Evolutionary conservation across 2,888 invertebrate species (phyloP).

Genomic region (Brachyptera putata): DNA sequence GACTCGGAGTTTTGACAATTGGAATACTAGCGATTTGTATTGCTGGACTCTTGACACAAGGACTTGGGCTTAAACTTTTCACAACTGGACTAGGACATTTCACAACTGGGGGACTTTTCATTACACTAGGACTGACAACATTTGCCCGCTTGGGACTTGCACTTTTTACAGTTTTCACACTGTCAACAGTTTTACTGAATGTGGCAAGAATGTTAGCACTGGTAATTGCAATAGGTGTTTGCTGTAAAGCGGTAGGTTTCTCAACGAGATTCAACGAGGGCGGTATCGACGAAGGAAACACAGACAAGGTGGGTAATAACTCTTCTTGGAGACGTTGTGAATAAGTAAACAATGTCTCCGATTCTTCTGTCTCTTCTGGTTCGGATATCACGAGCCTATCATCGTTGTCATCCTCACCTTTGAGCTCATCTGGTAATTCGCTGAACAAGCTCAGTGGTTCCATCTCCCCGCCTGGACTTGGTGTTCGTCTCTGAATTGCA

Average conservation of each 20-base stretch:
- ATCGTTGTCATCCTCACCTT: constrained; percentile 48
- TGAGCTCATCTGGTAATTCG: constrained; percentile 43
- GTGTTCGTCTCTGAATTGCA: constrained; percentile 30
- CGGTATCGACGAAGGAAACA: constrained; percentile 47
- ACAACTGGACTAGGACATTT: background rate
- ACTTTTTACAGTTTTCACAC: too few relatives aligned
- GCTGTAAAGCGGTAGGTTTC: background rate
- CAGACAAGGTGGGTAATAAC: constrained; percentile 54
- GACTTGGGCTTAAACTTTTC: background rate
- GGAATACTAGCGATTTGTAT: background rate
- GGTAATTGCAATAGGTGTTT: background rate
- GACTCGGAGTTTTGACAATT: background rate
- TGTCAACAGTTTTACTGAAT: background rate
- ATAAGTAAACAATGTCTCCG: constrained; percentile 51
- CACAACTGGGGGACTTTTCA: background rate
- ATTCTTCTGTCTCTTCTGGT: constrained; percentile 58
- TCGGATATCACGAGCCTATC: constrained; percentile 58
- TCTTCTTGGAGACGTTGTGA: constrained; percentile 47
- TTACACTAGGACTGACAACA: background rate
- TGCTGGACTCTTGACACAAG: background rate
- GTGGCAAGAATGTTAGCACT: too few relatives aligned
- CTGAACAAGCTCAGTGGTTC: constrained; percentile 40
- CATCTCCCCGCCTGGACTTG: constrained; percentile 24
- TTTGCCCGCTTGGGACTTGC: background rate
- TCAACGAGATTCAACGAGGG: constrained; percentile 31